A percentile compares a stretch with the other conserved stretches of the same genome.
Conservation (phyloP, 2,113 vertebrate genomes). For the Platichthys stellatus region DNA sequence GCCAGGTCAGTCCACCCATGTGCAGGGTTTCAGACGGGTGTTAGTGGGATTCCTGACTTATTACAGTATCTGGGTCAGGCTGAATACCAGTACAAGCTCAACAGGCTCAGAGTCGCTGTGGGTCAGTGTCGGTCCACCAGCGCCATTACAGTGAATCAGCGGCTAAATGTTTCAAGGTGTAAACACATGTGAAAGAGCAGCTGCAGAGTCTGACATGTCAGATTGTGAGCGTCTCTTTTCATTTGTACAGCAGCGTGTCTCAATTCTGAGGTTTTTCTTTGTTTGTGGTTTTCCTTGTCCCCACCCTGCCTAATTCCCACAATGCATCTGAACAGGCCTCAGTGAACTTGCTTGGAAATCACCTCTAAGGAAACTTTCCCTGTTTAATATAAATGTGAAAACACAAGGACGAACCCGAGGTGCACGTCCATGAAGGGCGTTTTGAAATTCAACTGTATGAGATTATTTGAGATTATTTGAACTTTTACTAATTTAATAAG, state of each 20-base stretch:
- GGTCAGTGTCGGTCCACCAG: neutral
- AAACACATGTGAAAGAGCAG: slow-evolving; percentile 13
- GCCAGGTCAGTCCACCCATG: too few species aligned
- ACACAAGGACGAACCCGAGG: neutral
- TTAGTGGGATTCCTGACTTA: slow-evolving; percentile 55
- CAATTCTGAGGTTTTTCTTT: too few species aligned
- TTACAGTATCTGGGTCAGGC: slow-evolving; percentile 51
- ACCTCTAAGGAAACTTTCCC: too few species aligned
- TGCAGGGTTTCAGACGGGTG: neutral
- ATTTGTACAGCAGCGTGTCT: too few species aligned
- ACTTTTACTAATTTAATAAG: too few species aligned
- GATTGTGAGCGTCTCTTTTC: neutral
- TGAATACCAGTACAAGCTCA: neutral
- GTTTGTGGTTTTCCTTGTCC: too few species aligned
- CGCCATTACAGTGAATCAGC: neutral
- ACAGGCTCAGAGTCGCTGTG: too few species aligned
- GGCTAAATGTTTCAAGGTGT: slow-evolving; percentile 15
- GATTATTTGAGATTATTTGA: too few species aligned
- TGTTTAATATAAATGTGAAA: too few species aligned
- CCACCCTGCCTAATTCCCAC: neutral
- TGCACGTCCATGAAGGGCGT: neutral
- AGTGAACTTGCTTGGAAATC: neutral
- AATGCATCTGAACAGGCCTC: neutral
- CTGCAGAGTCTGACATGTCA: neutral
- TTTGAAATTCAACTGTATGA: too few species aligned